These are phyloP conservation scores for Ceratina australensis DNA, from an alignment of 1,140 invertebrate species.

Conservation along the genomic window DNA sequence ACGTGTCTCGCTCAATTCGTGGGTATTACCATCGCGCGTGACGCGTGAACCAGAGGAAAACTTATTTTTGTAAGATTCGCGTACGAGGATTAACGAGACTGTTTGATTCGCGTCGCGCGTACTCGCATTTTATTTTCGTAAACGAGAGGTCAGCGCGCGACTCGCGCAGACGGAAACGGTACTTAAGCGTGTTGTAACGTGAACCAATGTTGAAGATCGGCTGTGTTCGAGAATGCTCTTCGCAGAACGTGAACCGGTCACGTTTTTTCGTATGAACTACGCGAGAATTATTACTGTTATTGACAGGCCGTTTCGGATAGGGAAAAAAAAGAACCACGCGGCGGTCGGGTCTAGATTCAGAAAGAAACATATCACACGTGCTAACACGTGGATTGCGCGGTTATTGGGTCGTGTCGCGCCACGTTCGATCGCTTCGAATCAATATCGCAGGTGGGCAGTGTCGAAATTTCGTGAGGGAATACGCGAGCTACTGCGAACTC, in stretches of 20 bases:
- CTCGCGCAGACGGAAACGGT: constrained; percentile 38
- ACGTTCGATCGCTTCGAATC: constrained; percentile 33
- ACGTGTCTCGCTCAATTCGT: no score
- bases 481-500: no score
- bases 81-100: background rate
- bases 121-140: constrained; percentile 30
- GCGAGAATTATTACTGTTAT: background rate
- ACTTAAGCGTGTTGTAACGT: constrained; percentile 51
- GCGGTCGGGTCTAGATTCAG: background rate
- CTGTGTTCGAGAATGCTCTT: constrained; percentile 19
- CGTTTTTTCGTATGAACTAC: background rate
- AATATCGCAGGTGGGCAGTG: background rate
- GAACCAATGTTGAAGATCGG: background rate
- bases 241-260: no score
- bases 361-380: constrained; percentile 56
- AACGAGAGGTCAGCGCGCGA: constrained; percentile 9
- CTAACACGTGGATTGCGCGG: background rate
- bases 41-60: background rate
- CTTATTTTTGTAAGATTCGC: constrained; percentile 37
- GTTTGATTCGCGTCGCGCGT: constrained; percentile 25
- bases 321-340: no score
- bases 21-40: background rate
- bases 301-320: background rate
- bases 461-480: no score
- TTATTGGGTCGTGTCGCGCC: background rate